phyloP scores from a whole-genome alignment of 2,888 invertebrate species.

The Copidosoma aretas region DNA sequence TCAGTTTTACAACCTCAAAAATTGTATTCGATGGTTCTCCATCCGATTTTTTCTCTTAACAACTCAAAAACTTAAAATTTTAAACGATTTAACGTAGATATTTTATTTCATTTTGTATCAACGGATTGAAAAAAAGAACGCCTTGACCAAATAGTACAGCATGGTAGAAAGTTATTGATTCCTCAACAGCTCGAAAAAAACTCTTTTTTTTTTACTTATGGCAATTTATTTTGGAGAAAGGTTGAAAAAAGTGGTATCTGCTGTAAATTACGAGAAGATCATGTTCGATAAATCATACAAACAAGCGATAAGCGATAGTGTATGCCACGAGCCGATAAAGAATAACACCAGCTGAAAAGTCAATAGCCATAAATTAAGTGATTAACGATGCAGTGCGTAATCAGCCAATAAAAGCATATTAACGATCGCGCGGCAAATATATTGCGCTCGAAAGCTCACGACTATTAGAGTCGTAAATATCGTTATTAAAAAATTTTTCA shows the following conservation, averaged over 20 bases:
- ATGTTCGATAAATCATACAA: constrained; percentile 9
- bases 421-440: not conserved
- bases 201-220: not conserved
- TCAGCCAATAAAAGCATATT: constrained; percentile 19
- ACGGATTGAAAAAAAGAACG: no score
- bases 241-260: no score
- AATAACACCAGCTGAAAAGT: constrained; percentile 7
- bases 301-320: not conserved
- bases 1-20: no score
- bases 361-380: constrained; percentile 24
- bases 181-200: no score
- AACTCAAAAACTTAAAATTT: no score
- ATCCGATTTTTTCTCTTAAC: no score
- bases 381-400: constrained; percentile 8
- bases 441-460: not conserved
- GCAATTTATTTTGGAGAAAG: not conserved
- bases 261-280: not conserved
- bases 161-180: no score
- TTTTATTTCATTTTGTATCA: no score
- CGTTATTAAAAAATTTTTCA: no score
- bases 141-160: no score
- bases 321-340: constrained; percentile 7
- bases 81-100: no score
- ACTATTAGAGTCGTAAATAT: not conserved
- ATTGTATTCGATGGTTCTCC: no score